Evolutionary conservation across 1,140 invertebrate species (phyloP).

Genomic region (Palaemon carinicauda): DNA sequence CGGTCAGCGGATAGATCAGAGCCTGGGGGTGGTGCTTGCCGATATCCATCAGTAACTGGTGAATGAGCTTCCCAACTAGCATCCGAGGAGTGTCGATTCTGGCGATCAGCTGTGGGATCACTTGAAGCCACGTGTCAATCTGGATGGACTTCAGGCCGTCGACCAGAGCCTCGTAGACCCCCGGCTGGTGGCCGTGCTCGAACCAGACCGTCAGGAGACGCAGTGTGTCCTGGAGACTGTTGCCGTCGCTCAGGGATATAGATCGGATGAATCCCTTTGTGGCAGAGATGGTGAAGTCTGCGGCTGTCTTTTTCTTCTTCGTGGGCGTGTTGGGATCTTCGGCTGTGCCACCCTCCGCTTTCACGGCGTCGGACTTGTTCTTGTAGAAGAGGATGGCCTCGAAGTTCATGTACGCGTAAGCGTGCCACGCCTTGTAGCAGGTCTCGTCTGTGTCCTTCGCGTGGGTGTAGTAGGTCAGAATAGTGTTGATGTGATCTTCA

Average conservation of each 20-base stretch:
- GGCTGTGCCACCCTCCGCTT: slow-evolving; percentile 12
- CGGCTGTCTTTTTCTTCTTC: slow-evolving; percentile 40
- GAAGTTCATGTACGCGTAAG: slow-evolving; percentile 98
- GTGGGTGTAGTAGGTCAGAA: slow-evolving; percentile 84
- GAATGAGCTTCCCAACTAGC: slow-evolving; percentile 88
- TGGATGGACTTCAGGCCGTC: slow-evolving; percentile 93
- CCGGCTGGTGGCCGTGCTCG: slow-evolving; percentile 91
- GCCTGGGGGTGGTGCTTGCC: slow-evolving; percentile 83
- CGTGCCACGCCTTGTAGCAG: slow-evolving; percentile 98
- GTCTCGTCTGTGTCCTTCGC: slow-evolving; percentile 87
- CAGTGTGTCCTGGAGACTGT: slow-evolving; percentile 97
- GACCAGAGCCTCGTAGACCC: slow-evolving; percentile 91
- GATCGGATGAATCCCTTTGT: slow-evolving; percentile 96
- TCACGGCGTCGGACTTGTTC: slow-evolving; percentile 66
- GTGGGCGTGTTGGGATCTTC: slow-evolving; percentile 16
- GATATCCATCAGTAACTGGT: slow-evolving; percentile 93
- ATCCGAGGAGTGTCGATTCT: slow-evolving; percentile 92
- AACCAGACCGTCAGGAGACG: slow-evolving; percentile 93
- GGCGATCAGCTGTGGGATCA: slow-evolving; percentile 98
- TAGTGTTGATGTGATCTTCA: slow-evolving; percentile 80
- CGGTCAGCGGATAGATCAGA: slow-evolving; percentile 95
- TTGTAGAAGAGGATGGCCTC: slow-evolving; percentile 94
- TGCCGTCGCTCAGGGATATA: slow-evolving; percentile 87
- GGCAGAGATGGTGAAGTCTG: slow-evolving; percentile 80
- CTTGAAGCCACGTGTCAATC: slow-evolving; percentile 99